phyloP scores from a whole-genome alignment of 2,797 vertebrate genomes.

The Ctenosaura bakeri region DNA sequence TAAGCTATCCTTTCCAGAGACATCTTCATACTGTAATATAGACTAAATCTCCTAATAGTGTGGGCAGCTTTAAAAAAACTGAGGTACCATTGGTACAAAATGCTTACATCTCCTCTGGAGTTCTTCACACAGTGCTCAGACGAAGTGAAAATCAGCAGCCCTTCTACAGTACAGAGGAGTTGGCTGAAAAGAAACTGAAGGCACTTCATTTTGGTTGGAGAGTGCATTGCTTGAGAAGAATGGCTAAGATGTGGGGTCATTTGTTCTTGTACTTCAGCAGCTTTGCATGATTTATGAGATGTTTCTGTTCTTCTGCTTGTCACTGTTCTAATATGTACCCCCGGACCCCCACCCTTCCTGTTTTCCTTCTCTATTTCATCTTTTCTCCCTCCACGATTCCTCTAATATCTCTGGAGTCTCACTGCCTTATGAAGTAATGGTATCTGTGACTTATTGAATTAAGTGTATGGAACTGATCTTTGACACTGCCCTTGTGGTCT shows the following conservation, averaged over 20 bases:
- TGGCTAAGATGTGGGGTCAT: slow-evolving; percentile 78
- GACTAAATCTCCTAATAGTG: neutral
- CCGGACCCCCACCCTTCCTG: slow-evolving; percentile 56
- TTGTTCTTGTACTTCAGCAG: slow-evolving; percentile 78
- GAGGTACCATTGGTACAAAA: rapidly evolving
- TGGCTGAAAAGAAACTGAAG: slow-evolving; percentile 55
- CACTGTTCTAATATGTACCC: slow-evolving; percentile 65
- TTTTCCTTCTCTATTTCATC: slow-evolving; percentile 72
- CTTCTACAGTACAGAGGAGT: neutral
- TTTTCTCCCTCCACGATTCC: slow-evolving; percentile 70
- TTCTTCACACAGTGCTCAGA: neutral
- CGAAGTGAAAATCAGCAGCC: rapidly evolving
- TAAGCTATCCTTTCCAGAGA: neutral
- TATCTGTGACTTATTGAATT: slow-evolving; percentile 75
- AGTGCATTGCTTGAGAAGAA: slow-evolving; percentile 63
- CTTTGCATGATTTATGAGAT: slow-evolving; percentile 77
- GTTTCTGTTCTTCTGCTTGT: slow-evolving; percentile 78
- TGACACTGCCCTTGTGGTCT: slow-evolving; percentile 50
- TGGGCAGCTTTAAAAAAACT: rapidly evolving
- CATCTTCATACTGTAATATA: neutral
- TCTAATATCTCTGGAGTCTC: slow-evolving; percentile 78
- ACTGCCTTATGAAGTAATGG: slow-evolving; percentile 73
- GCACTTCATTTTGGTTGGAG: slow-evolving; percentile 64
- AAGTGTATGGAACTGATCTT: slow-evolving; percentile 57
- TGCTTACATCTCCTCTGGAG: neutral